Evolutionary conservation across 2,888 invertebrate genomes (phyloP).

Genomic region (Melangyna quadrimaculata): DNA sequence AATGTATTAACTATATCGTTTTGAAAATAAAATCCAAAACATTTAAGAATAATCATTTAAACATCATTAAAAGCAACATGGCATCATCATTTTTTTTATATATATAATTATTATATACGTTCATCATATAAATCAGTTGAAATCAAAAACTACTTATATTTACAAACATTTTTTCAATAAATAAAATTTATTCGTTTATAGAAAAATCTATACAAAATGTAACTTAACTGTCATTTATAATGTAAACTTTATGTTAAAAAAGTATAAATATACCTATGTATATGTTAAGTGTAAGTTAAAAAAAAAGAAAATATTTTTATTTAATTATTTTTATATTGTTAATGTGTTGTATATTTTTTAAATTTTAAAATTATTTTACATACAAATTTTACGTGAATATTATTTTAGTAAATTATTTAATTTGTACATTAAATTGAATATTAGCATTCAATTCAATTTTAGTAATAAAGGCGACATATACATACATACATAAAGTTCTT

Average conservation of each 20-base stretch:
- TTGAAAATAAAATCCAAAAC: constrained; percentile 27
- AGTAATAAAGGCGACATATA: constrained; percentile 56
- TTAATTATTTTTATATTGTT: constrained; percentile 68
- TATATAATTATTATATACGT: neutral
- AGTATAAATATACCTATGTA: constrained; percentile 5
- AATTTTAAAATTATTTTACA: constrained; percentile 26
- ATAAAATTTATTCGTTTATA: constrained; percentile 54
- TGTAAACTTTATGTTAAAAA: constrained; percentile 27
- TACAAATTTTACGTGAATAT: constrained; percentile 13
- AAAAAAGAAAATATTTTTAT: constrained; percentile 32
- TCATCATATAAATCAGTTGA: constrained; percentile 17
- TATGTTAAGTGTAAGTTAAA: constrained; percentile 51
- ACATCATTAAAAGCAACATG: constrained; percentile 10
- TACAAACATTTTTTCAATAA: constrained; percentile 52
- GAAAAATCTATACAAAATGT: constrained; percentile 30
- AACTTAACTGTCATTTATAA: constrained; percentile 29
- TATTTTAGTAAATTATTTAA: constrained; percentile 70
- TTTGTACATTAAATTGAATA: constrained; percentile 60
- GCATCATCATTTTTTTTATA: constrained; percentile 18
- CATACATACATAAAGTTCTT: neutral
- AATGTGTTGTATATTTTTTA: constrained; percentile 59
- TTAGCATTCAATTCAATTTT: constrained; percentile 61
- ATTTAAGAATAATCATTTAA: constrained; percentile 55
- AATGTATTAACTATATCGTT: constrained; percentile 29
- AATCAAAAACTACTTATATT: constrained; percentile 21